Conservation (phyloP, 2,113 vertebrate species). For the Corythoichthys intestinalis region DNA sequence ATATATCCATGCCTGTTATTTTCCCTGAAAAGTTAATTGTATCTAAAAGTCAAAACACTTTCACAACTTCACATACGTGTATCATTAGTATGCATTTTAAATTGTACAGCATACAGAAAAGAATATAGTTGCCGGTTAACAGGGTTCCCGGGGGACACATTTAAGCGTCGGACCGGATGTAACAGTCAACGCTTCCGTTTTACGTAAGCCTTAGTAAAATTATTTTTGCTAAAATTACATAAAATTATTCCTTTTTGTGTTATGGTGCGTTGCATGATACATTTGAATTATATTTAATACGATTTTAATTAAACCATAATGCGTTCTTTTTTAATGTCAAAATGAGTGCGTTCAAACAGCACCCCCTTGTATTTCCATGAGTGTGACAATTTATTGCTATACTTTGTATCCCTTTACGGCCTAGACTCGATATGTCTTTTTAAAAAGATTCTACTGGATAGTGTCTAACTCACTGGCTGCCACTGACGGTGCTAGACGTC, state of each 20-base stretch:
- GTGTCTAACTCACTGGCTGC: too few relatives aligned
- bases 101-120: not conserved
- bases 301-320: not conserved
- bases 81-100: too few relatives aligned
- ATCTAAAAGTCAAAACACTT: not conserved
- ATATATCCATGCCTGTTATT: not conserved
- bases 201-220: too few relatives aligned
- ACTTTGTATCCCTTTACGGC: too few relatives aligned
- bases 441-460: too few relatives aligned
- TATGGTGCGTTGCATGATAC: not conserved
- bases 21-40: not conserved
- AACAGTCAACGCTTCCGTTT: conserved; percentile 20
- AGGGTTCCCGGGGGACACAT: not conserved
- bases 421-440: too few relatives aligned
- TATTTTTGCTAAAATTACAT: not conserved
- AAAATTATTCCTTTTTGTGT: not conserved
- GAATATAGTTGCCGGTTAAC: not conserved
- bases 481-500: too few relatives aligned
- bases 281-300: not conserved
- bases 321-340: not conserved
- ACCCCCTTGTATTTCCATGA: not conserved
- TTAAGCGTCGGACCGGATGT: conserved; percentile 17
- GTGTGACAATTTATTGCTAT: too few relatives aligned
- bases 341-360: not conserved
- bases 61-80: too few relatives aligned